Percentiles rank a stretch among this genome's conserved stretches.
Conservation (phyloP, 2,888 invertebrate genomes). For the Papilio elwesi region DNA sequence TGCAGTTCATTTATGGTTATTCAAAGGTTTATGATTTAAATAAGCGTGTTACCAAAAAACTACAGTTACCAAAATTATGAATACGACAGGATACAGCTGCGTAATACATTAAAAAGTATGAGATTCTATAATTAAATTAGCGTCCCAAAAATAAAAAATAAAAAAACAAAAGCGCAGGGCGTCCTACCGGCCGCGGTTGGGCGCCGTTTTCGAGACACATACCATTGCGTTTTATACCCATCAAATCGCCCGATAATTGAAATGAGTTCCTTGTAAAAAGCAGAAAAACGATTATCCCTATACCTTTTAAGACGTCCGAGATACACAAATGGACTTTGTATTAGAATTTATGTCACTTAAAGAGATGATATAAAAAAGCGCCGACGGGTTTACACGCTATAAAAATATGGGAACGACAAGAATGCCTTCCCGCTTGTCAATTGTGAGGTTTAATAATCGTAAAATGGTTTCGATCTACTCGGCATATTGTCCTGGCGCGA, state of each 20-base stretch:
- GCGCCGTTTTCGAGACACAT: slow-evolving; percentile 78
- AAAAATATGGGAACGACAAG: slow-evolving; percentile 82
- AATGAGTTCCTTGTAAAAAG: slow-evolving; percentile 84
- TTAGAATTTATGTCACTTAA: slow-evolving; percentile 85
- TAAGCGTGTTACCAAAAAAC: slow-evolving; percentile 35
- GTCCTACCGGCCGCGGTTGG: slow-evolving; percentile 73
- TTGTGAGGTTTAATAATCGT: slow-evolving; percentile 81
- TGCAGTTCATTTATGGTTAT: too few species aligned
- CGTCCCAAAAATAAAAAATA: slow-evolving; percentile 76
- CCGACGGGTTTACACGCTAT: slow-evolving; percentile 83
- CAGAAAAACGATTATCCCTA: slow-evolving; percentile 83
- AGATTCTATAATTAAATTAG: slow-evolving; percentile 81
- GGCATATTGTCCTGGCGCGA: slow-evolving; percentile 40
- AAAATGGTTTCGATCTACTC: slow-evolving; percentile 80
- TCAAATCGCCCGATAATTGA: slow-evolving; percentile 83
- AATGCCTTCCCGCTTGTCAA: slow-evolving; percentile 82
- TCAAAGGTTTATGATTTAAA: neutral
- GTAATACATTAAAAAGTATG: slow-evolving; percentile 58
- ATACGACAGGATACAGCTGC: slow-evolving; percentile 76
- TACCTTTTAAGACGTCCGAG: slow-evolving; percentile 84
- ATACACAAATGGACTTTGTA: slow-evolving; percentile 84
- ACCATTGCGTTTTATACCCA: slow-evolving; percentile 79
- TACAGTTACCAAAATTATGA: slow-evolving; percentile 70
- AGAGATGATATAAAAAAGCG: slow-evolving; percentile 82
- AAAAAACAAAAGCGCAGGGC: slow-evolving; percentile 62